A percentile compares a stretch with the other conserved stretches of the same genome.
phyloP scores from a whole-genome alignment of 2,797 vertebrate species.

The Rhinophrynus dorsalis region DNA sequence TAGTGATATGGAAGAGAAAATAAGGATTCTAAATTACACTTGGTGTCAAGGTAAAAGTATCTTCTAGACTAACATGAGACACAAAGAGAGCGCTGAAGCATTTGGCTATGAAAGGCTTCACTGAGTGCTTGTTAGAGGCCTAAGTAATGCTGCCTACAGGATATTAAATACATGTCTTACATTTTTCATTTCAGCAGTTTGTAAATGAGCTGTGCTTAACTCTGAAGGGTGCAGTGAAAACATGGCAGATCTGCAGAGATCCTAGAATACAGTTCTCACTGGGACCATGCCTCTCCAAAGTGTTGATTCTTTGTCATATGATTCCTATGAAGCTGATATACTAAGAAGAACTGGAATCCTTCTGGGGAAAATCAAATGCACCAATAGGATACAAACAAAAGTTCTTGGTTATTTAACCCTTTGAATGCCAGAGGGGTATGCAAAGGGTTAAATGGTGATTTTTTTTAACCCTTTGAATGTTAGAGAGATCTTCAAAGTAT shows the following conservation, averaged over 20 bases:
- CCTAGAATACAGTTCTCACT: slow-evolving; percentile 57
- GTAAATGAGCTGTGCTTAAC: slow-evolving; percentile 55
- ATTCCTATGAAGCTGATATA: no score
- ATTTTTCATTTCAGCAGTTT: slow-evolving; percentile 61
- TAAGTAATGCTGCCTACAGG: slow-evolving; percentile 59
- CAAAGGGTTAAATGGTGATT: no score
- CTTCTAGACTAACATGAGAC: slow-evolving; percentile 39
- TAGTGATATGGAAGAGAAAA: slow-evolving; percentile 37
- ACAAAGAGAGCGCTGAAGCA: slow-evolving; percentile 68
- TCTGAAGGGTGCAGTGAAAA: slow-evolving; percentile 53
- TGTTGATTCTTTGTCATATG: slow-evolving; percentile 56
- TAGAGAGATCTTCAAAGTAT: no score
- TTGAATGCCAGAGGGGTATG: no score
- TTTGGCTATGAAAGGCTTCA: slow-evolving; percentile 64
- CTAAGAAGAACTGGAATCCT: no score
- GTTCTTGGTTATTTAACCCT: no score
- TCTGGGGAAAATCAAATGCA: no score
- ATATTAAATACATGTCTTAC: slow-evolving; percentile 62
- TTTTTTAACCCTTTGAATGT: no score
- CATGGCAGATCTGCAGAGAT: slow-evolving; percentile 49
- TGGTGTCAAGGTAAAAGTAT: slow-evolving; percentile 56
- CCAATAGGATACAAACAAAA: no score
- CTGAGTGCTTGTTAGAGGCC: slow-evolving; percentile 55
- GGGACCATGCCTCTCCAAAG: slow-evolving; percentile 53
- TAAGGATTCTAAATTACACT: slow-evolving; percentile 52